Percentiles rank a stretch among this genome's conserved stretches.
phyloP scores from a whole-genome alignment of 2,113 vertebrate genomes.

The Phasianus colchicus region DNA sequence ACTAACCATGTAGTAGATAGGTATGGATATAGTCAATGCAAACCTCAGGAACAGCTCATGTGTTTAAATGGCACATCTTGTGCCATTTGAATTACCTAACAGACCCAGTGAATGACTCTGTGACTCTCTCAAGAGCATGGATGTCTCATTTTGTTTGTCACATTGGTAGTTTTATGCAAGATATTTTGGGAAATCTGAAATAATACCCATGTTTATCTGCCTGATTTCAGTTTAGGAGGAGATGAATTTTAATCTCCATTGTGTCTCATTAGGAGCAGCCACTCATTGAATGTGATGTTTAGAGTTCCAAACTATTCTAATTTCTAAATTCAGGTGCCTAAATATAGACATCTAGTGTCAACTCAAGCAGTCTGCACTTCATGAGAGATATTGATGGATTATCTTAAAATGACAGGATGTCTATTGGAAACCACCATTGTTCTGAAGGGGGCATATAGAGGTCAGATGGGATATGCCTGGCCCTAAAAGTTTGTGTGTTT shows the following conservation, averaged over 20 bases:
- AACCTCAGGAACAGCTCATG: background rate
- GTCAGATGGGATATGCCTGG: background rate
- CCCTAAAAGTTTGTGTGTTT: background rate
- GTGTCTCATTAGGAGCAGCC: background rate
- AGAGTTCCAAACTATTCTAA: background rate
- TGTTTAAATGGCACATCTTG: background rate
- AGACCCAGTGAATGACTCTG: background rate
- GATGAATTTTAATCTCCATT: background rate
- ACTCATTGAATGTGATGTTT: background rate
- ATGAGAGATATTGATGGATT: background rate
- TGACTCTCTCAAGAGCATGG: background rate
- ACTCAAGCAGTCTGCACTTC: background rate
- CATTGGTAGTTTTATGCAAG: rapidly evolving
- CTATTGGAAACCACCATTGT: background rate
- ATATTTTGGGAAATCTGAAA: background rate
- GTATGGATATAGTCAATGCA: background rate
- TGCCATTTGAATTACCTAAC: background rate
- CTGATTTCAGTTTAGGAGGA: background rate
- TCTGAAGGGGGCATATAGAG: background rate
- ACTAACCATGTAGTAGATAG: background rate
- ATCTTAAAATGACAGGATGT: background rate
- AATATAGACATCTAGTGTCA: background rate
- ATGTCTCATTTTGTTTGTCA: background rate
- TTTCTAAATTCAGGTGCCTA: background rate
- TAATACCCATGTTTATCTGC: background rate